Percentiles rank a stretch among this genome's conserved stretches.
phyloP scores from a whole-genome alignment of 2,888 invertebrate genomes.

The Hirudinaria manillensis region DNA sequence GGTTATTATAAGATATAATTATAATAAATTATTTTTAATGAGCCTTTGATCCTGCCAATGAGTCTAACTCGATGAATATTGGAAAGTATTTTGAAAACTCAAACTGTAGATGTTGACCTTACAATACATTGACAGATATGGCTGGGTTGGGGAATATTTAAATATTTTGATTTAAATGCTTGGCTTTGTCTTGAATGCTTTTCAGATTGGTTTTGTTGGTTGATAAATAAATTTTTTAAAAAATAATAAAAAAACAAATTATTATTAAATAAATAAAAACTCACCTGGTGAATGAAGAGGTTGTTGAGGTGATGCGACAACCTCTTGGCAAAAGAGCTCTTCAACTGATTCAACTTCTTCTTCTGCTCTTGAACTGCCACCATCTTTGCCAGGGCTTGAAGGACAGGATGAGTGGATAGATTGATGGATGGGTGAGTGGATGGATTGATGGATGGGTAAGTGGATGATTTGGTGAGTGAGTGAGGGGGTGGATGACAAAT shows the following conservation, averaged over 20 bases:
- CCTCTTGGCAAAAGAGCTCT: constrained; percentile 72
- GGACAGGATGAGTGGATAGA: background rate
- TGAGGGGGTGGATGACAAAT: too few species aligned
- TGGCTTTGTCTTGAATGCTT: too few species aligned
- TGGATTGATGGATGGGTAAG: background rate
- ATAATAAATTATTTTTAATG: background rate
- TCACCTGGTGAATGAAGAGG: constrained; percentile 81
- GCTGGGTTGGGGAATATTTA: too few species aligned
- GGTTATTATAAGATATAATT: too few species aligned
- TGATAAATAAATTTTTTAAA: background rate
- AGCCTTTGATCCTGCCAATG: too few species aligned
- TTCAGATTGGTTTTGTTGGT: background rate
- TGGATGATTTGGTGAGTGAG: background rate
- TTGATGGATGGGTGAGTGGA: background rate
- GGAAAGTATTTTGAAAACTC: too few species aligned
- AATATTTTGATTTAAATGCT: too few species aligned
- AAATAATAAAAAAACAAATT: background rate
- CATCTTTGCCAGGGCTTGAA: constrained; percentile 56
- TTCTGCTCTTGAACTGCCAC: constrained; percentile 75
- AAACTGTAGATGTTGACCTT: too few species aligned
- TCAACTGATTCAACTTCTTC: constrained; percentile 70
- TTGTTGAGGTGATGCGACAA: constrained; percentile 86
- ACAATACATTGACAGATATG: too few species aligned
- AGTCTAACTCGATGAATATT: too few species aligned
- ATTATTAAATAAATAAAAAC: background rate